Conservation (phyloP, 2,113 vertebrate species). For the Elephas maximus region DNA sequence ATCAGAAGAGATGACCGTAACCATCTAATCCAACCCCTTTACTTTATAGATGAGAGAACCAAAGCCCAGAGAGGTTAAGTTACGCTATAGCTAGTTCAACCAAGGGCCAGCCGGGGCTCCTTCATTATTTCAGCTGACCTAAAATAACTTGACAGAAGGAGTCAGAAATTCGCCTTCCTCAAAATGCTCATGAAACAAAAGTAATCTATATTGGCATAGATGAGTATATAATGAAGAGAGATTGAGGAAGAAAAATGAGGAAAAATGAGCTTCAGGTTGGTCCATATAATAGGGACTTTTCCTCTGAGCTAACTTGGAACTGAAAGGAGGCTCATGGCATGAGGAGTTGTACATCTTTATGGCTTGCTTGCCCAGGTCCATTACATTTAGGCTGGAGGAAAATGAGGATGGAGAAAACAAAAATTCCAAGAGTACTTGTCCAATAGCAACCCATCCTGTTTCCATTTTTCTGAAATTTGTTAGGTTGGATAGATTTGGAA, state of each 20-base stretch:
- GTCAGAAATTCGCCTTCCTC: conserved; percentile 13
- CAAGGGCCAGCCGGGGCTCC: neutral
- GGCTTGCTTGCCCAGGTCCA: neutral
- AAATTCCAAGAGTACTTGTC: neutral
- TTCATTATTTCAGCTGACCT: neutral
- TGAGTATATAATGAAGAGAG: conserved; percentile 6
- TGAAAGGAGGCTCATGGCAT: neutral
- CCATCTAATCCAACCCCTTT: neutral
- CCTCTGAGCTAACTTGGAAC: neutral
- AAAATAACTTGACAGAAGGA: neutral
- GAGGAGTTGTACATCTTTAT: neutral
- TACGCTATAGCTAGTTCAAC: neutral
- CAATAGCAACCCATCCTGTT: neutral
- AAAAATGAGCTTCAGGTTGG: neutral
- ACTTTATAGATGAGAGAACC: neutral
- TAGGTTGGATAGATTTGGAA: neutral
- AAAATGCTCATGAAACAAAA: neutral
- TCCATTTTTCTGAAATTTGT: neutral
- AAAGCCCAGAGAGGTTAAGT: neutral
- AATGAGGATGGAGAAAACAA: neutral
- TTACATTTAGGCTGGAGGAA: neutral
- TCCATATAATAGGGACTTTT: neutral
- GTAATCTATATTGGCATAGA: neutral
- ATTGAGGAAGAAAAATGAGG: neutral
- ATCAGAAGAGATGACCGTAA: neutral